Evolutionary conservation across 2,113 vertebrate species (phyloP).

Genomic region (Crypturellus undulatus): DNA sequence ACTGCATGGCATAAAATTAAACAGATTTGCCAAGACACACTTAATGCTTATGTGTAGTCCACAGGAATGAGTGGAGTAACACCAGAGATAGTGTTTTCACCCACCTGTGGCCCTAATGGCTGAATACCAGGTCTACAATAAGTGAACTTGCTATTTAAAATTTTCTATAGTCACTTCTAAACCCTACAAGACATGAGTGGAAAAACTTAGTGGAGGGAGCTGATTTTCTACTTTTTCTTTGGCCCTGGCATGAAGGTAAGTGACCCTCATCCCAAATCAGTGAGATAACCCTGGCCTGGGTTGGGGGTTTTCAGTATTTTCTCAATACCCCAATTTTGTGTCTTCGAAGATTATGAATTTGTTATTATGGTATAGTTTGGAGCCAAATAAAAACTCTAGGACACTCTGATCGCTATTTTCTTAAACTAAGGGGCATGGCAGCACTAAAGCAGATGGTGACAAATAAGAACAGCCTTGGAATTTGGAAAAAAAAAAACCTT

Average conservation of each 20-base stretch:
- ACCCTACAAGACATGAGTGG: background rate
- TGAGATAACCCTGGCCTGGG: background rate
- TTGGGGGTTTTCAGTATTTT: background rate
- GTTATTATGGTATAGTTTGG: background rate
- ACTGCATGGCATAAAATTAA: background rate
- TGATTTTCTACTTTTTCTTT: background rate
- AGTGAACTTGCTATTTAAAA: background rate
- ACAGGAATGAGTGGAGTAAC: background rate
- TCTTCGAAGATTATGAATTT: background rate
- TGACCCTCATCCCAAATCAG: background rate
- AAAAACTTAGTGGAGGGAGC: background rate
- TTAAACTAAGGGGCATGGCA: background rate
- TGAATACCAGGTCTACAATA: background rate
- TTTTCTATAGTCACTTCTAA: background rate
- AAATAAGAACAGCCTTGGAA: background rate
- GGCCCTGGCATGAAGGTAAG: background rate
- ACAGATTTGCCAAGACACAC: background rate
- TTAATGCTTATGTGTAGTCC: background rate
- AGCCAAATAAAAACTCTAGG: background rate
- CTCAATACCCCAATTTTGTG: background rate
- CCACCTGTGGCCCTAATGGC: background rate
- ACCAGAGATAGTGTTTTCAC: background rate
- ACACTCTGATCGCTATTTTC: accelerated
- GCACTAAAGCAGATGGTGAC: background rate
- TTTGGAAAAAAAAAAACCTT: background rate